A percentile compares a stretch with the other conserved stretches of the same genome.
phyloP scores from a whole-genome alignment of 2,797 vertebrate genomes.

The Tamandua tetradactyla region DNA sequence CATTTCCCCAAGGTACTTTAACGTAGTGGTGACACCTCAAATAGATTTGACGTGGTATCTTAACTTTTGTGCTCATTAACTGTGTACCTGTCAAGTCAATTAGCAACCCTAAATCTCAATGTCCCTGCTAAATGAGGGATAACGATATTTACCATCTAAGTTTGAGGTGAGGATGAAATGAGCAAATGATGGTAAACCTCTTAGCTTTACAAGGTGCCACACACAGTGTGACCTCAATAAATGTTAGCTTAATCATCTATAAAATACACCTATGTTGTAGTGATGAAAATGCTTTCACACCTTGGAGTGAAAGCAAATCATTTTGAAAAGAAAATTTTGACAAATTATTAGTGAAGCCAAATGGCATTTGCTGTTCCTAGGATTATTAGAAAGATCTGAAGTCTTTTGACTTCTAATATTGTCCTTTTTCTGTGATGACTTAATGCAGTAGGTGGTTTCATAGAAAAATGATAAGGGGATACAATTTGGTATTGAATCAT shows the following conservation, averaged over 20 bases:
- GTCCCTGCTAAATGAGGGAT: background rate
- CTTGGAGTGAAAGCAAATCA: background rate
- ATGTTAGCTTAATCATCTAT: background rate
- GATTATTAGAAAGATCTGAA: background rate
- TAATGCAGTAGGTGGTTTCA: background rate
- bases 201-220: background rate
- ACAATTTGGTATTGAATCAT: background rate
- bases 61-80: background rate
- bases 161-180: background rate
- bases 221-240: background rate
- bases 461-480: background rate
- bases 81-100: background rate
- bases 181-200: background rate
- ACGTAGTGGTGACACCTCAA: background rate
- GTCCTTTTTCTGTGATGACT: background rate
- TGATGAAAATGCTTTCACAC: background rate
- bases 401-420: background rate
- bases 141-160: background rate
- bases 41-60: background rate
- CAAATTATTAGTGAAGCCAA: background rate
- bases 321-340: background rate
- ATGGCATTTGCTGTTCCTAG: background rate
- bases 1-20: background rate
- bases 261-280: background rate
- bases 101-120: background rate